Evolutionary conservation across 1,140 invertebrate genomes (phyloP).

Genomic region (Bicyclus anynana): DNA sequence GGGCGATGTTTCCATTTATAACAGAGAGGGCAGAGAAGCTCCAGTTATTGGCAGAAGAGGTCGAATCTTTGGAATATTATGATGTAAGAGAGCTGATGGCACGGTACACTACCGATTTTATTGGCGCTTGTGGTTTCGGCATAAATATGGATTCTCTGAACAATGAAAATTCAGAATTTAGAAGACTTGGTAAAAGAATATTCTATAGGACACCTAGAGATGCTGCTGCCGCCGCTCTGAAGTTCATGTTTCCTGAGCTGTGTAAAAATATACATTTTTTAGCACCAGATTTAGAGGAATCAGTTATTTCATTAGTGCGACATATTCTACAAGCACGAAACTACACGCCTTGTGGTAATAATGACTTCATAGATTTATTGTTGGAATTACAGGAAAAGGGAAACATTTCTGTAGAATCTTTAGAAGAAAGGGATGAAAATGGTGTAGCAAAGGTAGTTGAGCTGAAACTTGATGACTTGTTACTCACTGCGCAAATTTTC

Average conservation of each 20-base stretch:
- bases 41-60: conserved; percentile 50
- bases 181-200: conserved; percentile 32
- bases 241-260: conserved; percentile 28
- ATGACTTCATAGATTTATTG: conserved; percentile 36
- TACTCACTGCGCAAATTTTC: conserved; percentile 28
- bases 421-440: conserved; percentile 24
- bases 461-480: conserved; percentile 26
- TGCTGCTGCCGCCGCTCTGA: conserved; percentile 16
- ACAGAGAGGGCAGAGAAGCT: conserved; percentile 68
- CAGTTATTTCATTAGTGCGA: conserved; percentile 40
- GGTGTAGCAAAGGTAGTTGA: conserved; percentile 26
- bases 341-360: conserved; percentile 25
- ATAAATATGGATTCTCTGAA: conserved; percentile 32
- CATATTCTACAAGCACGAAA: conserved; percentile 25
- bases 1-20: conserved; percentile 76
- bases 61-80: conserved; percentile 60
- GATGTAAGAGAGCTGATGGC: conserved; percentile 33
- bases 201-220: conserved; percentile 26
- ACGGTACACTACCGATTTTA: conserved; percentile 37
- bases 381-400: conserved; percentile 31
- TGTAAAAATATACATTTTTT: conserved; percentile 27
- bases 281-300: conserved; percentile 28
- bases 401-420: conserved; percentile 27
- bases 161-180: conserved; percentile 32
- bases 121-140: conserved; percentile 34